Evolutionary conservation across 2,113 vertebrate genomes (phyloP), one percentile per base, ranked within the genome.

Genomic region (Tonatia bakeri): DNA sequence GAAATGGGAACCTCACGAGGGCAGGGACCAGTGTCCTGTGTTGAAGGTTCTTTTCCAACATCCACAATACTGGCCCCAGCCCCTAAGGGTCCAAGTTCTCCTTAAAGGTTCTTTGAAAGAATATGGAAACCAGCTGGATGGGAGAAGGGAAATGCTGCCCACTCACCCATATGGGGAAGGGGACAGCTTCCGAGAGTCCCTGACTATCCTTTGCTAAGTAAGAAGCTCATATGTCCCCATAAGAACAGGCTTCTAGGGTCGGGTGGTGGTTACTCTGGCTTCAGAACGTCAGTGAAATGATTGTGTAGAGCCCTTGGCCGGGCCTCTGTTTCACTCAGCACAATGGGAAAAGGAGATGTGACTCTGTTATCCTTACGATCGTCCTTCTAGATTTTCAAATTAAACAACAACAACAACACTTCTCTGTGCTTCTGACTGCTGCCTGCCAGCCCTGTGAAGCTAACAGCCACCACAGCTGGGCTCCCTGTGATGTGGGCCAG

Each of bases 401-500:
- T 59, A 40, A 15, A 54, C 73, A 82, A 89, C 24, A 72, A 24
- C 64, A 45, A 38, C 16, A 12, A 20, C 14, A 15, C 79, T 40
- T 86, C 89, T 64, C 64, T 47, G 26, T 43, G 47, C 17, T 12
- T 73, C 81, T 45, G 40, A 11, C 65, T 77, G 81, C 75, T n/a
- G 15, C 65, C 28, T 24, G 36, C 28, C 43, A 59, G 73, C 14
- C 59, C 52, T 92, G 54, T 6, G 86, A 54, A 33, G 67, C 82
- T n/a, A 33, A 76, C 3, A 38, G 77, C 43, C 61, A 70, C 64
- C 43, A 40, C 26, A 88, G 94, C 86, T 89, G 86, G 76, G 47
- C 24, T 94, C 36, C 43, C 84, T 96, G 93, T 95, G 96, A 94
- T 96, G 97, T 82, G 92, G 96, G 76, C 40, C 59, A 73, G 64